Evolutionary conservation across 2,113 vertebrate species (phyloP).

Genomic region (Labeo catla): DNA sequence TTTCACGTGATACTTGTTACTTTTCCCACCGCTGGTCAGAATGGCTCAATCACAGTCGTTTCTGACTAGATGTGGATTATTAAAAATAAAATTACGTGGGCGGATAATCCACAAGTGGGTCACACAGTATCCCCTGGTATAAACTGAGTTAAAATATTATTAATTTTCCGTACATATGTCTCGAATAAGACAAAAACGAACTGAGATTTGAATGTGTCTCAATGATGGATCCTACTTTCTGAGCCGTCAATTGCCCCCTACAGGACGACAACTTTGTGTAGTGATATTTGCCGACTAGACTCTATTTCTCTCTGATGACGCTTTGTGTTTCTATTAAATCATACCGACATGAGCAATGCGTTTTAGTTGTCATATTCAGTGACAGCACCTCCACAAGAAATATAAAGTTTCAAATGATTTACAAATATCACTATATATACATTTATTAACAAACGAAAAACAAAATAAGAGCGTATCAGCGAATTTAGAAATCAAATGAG

Average conservation of each 20-base stretch:
- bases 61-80: not conserved
- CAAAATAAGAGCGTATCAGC: not conserved
- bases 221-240: not conserved
- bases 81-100: not conserved
- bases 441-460: not conserved
- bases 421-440: not conserved
- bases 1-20: not conserved
- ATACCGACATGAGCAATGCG: not conserved
- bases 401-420: not conserved
- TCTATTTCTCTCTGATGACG: slow-evolving; percentile 7
- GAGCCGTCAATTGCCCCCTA: slow-evolving; percentile 20
- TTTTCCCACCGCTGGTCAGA: not conserved
- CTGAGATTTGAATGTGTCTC: not conserved
- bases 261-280: not conserved
- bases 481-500: not conserved
- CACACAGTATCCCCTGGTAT: not conserved
- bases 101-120: no score
- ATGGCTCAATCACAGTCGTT: slow-evolving; percentile 2
- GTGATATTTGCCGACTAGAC: not conserved
- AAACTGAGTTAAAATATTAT: not conserved
- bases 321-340: slow-evolving; percentile 16
- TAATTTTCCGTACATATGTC: not conserved
- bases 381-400: not conserved
- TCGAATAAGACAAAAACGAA: not conserved
- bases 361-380: not conserved